phyloP scores from a whole-genome alignment of 2,797 vertebrate genomes.

The Hyperoplus immaculatus region DNA sequence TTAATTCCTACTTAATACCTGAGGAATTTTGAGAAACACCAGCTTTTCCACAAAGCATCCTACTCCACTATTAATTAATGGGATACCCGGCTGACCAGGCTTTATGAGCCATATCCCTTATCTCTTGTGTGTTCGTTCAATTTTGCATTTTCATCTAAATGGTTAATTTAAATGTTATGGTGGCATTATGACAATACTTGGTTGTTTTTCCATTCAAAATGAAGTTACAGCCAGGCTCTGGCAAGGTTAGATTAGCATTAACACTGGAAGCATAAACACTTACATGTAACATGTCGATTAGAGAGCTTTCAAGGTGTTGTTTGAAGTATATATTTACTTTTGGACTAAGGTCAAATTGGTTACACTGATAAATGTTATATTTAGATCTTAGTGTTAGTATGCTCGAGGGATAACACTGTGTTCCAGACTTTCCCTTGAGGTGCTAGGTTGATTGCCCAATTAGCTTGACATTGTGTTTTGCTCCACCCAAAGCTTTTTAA shows the following conservation, averaged over 20 bases:
- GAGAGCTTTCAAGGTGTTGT: not conserved
- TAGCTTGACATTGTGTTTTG: not conserved
- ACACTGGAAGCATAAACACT: not conserved
- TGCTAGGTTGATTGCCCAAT: slow-evolving; percentile 2
- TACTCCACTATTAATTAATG: not conserved
- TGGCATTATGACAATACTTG: not conserved
- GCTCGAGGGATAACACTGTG: not conserved
- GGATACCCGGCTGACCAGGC: not conserved
- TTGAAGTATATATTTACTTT: not conserved
- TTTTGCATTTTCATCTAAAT: not conserved
- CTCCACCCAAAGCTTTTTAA: slow-evolving; percentile 2
- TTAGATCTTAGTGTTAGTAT: not conserved
- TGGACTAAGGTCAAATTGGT: not conserved
- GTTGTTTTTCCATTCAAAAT: not conserved
- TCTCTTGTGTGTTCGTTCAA: no score
- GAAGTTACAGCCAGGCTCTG: not conserved
- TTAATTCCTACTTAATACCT: slow-evolving; percentile 29
- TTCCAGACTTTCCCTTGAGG: slow-evolving; percentile 10
- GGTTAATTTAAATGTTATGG: not conserved
- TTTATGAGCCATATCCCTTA: not conserved
- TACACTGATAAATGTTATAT: not conserved
- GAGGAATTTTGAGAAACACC: slow-evolving; percentile 10
- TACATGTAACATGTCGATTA: not conserved
- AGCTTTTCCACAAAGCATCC: slow-evolving; percentile 7
- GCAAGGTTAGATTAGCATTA: not conserved